Conservation (phyloP, 2,113 vertebrate genomes). For the Anolis carolinensis region DNA sequence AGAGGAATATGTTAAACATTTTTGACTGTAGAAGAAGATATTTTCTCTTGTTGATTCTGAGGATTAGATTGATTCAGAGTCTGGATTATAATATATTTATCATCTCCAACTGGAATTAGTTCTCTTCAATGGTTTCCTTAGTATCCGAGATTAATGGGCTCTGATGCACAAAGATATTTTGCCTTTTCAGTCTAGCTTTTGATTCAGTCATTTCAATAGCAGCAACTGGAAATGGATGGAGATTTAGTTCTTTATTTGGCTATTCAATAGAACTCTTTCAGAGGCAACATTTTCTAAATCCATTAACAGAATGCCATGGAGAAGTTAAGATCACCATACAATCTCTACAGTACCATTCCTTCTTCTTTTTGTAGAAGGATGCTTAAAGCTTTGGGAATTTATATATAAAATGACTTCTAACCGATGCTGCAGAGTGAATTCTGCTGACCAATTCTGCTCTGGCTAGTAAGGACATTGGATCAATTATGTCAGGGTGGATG, state of each 20-base stretch:
- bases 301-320: background rate
- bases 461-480: too few species aligned
- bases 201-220: slow-evolving; percentile 5
- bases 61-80: slow-evolving; percentile 5
- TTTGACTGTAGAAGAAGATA: background rate
- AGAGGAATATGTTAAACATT: too few species aligned
- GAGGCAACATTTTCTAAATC: background rate
- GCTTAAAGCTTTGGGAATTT: too few species aligned
- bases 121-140: background rate
- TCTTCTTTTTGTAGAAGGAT: background rate
- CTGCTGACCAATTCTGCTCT: too few species aligned
- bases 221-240: background rate
- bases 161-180: background rate
- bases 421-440: too few species aligned
- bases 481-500: too few species aligned
- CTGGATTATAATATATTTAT: background rate
- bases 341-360: background rate
- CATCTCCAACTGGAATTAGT: background rate
- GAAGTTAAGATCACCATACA: background rate
- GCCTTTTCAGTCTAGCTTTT: slow-evolving; percentile 9
- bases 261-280: background rate
- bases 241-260: background rate
- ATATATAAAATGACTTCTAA: too few species aligned
- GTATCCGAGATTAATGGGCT: background rate
- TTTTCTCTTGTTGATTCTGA: background rate